Conservation (phyloP, 2,113 vertebrate genomes). For the Tyrannus savana region DNA sequence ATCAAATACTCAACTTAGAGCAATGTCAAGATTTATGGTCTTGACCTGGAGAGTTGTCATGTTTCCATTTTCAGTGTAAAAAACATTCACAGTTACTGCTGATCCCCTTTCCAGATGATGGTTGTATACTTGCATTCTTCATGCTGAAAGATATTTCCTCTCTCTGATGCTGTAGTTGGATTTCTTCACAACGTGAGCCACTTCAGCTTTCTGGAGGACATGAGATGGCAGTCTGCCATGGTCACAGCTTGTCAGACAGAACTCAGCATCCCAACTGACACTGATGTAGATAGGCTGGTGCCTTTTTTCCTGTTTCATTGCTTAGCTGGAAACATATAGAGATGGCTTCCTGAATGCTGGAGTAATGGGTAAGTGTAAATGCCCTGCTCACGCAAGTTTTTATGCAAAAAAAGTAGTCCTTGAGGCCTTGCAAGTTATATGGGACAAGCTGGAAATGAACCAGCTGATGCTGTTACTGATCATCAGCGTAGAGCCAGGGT, state of each 20-base stretch:
- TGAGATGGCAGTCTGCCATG: background rate
- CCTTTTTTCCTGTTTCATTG: background rate
- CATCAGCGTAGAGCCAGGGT: fast-evolving
- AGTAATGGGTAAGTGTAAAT: background rate
- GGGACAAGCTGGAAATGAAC: background rate
- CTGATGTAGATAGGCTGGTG: background rate
- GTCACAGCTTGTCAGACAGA: background rate
- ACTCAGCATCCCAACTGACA: background rate
- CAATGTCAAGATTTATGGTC: background rate
- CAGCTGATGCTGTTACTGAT: background rate
- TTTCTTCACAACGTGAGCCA: background rate
- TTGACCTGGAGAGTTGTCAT: background rate
- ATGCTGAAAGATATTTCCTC: background rate
- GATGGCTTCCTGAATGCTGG: background rate
- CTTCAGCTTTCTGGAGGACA: background rate
- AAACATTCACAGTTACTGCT: background rate
- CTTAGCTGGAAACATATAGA: background rate
- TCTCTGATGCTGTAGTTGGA: background rate
- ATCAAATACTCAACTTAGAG: background rate
- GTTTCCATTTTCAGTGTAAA: background rate
- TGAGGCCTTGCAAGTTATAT: background rate
- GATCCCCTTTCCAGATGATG: background rate
- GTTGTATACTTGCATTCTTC: background rate
- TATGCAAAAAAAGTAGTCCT: background rate
- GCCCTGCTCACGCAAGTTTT: background rate